Evolutionary conservation across 1,140 invertebrate genomes (phyloP).

Genomic region (Oncopeltus fasciatus): DNA sequence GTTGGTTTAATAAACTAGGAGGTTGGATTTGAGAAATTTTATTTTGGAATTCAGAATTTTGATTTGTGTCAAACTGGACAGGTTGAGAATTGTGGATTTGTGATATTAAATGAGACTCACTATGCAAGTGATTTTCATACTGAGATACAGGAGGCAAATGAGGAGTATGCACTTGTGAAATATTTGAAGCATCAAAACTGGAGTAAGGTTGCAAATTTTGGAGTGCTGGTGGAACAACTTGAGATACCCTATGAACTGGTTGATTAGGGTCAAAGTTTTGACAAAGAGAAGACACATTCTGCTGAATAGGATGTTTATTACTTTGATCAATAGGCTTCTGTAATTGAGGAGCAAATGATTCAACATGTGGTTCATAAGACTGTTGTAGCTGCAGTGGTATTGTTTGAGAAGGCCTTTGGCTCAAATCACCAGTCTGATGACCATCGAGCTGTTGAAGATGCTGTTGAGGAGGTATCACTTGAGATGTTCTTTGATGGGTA

Average conservation of each 20-base stretch:
- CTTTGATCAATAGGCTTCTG: not conserved
- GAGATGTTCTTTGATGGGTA: slow-evolving; percentile 1
- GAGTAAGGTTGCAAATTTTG: not conserved
- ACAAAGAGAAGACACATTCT: not conserved
- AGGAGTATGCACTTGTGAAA: not conserved
- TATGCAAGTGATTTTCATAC: not conserved
- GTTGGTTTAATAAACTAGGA: not conserved
- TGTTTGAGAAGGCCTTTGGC: slow-evolving; percentile 6
- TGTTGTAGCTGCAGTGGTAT: not conserved
- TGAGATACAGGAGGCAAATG: not conserved
- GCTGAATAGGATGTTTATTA: not conserved
- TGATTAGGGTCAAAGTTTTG: slow-evolving; percentile 25
- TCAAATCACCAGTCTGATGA: not conserved
- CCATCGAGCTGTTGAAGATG: not conserved
- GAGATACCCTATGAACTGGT: slow-evolving; percentile 27
- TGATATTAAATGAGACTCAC: not conserved
- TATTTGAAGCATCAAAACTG: too few species aligned
- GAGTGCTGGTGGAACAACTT: not conserved
- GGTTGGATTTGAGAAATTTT: not conserved
- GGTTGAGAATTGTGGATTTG: slow-evolving; percentile 1
- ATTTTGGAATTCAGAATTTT: not conserved
- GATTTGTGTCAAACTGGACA: not conserved
- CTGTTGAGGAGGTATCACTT: slow-evolving; percentile 1
- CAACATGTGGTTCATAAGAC: not conserved
- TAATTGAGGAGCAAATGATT: not conserved